phyloP scores from a whole-genome alignment of 2,888 invertebrate species.

The Chrysolina americana region DNA sequence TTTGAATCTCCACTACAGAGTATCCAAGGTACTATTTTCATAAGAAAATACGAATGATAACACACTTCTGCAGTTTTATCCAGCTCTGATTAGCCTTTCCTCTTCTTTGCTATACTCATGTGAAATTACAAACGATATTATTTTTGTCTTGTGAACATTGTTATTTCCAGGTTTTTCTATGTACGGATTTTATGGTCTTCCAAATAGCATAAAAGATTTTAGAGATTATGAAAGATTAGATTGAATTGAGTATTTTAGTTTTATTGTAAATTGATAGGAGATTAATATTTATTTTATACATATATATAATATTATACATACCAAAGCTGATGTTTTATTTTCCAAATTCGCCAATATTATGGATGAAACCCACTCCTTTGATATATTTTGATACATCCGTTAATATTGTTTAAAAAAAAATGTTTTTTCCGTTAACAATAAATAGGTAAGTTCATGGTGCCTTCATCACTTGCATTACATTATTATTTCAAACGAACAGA shows the following conservation, averaged over 20 bases:
- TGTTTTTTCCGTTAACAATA: no score
- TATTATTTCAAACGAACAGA: no score
- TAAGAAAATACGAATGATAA: background rate
- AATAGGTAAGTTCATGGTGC: no score
- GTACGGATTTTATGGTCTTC: conserved; percentile 81
- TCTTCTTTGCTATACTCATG: conserved; percentile 28
- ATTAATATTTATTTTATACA: conserved; percentile 33
- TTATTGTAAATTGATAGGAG: conserved; percentile 26
- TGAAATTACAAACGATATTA: conserved; percentile 38
- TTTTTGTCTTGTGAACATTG: conserved; percentile 47
- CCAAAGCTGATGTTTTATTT: background rate
- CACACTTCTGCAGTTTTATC: conserved; percentile 8
- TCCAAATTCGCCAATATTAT: background rate
- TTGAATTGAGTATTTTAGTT: conserved; percentile 49
- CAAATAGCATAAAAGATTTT: conserved; percentile 66
- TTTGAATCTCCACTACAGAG: conserved; percentile 3
- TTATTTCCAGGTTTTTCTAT: conserved; percentile 76
- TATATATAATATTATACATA: conserved; percentile 18
- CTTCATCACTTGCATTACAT: no score
- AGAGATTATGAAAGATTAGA: conserved; percentile 66
- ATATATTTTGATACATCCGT: background rate
- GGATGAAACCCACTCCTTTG: background rate
- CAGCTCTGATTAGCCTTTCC: conserved; percentile 9
- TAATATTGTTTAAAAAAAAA: no score
- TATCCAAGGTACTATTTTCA: background rate